Evolutionary conservation across 1,140 invertebrate species (phyloP).

Genomic region (Chelonus insularis): DNA sequence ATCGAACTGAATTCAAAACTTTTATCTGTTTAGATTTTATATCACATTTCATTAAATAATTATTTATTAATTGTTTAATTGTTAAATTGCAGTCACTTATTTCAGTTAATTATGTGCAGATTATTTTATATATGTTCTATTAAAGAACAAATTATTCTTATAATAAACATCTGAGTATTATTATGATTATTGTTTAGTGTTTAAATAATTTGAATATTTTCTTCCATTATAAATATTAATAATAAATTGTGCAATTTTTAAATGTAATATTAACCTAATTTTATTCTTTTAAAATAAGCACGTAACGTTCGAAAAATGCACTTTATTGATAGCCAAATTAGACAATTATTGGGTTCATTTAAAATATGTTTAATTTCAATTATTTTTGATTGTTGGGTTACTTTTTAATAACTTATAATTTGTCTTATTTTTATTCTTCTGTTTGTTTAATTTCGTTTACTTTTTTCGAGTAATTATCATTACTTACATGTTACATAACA

Average conservation of each 20-base stretch:
- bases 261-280: not conserved
- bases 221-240: too few species aligned
- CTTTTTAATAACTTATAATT: not conserved
- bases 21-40: too few species aligned
- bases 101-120: not conserved
- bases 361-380: too few species aligned
- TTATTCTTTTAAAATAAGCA: not conserved
- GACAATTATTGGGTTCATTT: conserved; percentile 11
- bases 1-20: too few species aligned
- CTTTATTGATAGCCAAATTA: not conserved
- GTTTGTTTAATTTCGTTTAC: not conserved
- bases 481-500: conserved; percentile 30
- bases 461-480: conserved; percentile 26
- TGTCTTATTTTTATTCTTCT: too few species aligned
- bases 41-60: too few species aligned
- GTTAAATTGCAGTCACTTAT: too few species aligned
- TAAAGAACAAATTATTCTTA: conserved; percentile 5
- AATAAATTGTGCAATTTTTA: conserved; percentile 1
- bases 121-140: not conserved
- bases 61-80: too few species aligned
- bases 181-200: too few species aligned
- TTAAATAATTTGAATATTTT: too few species aligned
- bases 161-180: conserved; percentile 20
- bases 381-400: not conserved
- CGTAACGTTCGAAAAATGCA: not conserved